Percentiles rank a stretch among this genome's conserved stretches.
These are phyloP conservation scores for Incurvaria masculella DNA, from an alignment of 2,888 invertebrate genomes.

Conservation along the genomic window DNA sequence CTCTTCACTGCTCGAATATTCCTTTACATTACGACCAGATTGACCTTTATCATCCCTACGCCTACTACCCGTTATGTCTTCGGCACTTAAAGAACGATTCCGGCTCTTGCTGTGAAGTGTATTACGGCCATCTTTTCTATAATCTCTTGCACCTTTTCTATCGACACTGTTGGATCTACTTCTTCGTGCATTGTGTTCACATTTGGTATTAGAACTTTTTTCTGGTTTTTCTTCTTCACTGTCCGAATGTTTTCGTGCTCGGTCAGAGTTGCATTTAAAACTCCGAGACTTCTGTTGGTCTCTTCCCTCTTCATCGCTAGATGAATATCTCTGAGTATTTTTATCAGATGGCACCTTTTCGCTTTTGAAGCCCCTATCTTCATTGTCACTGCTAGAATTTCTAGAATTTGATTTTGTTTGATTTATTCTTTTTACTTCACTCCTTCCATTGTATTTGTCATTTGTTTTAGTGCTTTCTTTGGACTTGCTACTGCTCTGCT, in stretches of 20 bases:
- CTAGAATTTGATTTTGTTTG: constrained; percentile 17
- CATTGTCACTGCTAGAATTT: constrained; percentile 17
- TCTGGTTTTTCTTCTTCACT: not conserved
- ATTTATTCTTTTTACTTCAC: constrained; percentile 17
- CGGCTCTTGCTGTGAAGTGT: not conserved
- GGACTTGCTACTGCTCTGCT: not conserved
- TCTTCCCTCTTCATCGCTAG: not conserved
- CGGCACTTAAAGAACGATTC: not conserved
- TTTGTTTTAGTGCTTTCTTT: constrained; percentile 15
- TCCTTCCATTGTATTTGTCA: constrained; percentile 25
- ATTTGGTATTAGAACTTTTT: not conserved
- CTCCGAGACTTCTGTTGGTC: not conserved
- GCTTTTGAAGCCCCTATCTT: constrained; percentile 17
- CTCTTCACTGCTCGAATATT: constrained; percentile 2
- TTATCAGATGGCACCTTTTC: not conserved
- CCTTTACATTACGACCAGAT: constrained; percentile 3
- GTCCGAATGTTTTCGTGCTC: not conserved
- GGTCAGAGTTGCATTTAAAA: not conserved
- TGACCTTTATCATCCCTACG: not conserved
- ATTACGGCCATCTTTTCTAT: not conserved
- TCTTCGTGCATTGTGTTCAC: not conserved
- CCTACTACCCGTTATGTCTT: too few relatives aligned
- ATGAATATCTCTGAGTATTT: not conserved
- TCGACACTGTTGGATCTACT: not conserved
- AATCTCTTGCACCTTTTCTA: not conserved